Evolutionary conservation across 2,113 vertebrate species (phyloP).

Genomic region (Aplodontia rufa): DNA sequence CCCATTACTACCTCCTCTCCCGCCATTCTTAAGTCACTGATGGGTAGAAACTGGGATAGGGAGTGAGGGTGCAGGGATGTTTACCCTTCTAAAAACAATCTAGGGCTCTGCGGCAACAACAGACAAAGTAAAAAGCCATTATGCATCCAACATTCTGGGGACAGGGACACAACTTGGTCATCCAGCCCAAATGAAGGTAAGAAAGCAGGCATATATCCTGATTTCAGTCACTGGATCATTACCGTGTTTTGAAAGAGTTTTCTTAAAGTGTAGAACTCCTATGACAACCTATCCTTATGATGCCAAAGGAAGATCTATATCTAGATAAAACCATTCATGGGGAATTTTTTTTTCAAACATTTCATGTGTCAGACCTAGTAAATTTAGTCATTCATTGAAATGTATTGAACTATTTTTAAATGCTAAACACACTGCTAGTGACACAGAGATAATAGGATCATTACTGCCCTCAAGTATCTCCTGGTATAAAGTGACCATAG

Average conservation of each 20-base stretch:
- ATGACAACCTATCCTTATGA: neutral
- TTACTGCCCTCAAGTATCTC: neutral
- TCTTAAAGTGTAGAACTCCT: neutral
- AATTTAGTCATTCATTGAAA: neutral
- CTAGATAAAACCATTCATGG: neutral
- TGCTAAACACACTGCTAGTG: neutral
- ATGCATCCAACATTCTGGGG: neutral
- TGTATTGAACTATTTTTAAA: neutral
- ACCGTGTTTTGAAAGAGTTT: neutral
- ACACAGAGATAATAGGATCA: neutral
- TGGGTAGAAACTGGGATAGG: neutral
- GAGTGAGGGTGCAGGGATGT: neutral
- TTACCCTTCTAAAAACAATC: neutral
- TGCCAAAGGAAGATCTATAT: neutral
- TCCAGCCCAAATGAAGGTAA: neutral
- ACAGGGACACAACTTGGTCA: neutral
- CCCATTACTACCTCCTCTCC: neutral
- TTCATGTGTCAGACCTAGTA: neutral
- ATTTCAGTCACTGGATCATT: neutral
- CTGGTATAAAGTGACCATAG: neutral
- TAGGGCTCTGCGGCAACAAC: neutral
- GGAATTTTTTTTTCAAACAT: neutral
- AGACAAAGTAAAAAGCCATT: neutral
- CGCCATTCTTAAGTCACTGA: neutral
- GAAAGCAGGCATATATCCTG: neutral